Conservation (phyloP, 2,888 invertebrate species). For the Conops quadrifasciatus region DNA sequence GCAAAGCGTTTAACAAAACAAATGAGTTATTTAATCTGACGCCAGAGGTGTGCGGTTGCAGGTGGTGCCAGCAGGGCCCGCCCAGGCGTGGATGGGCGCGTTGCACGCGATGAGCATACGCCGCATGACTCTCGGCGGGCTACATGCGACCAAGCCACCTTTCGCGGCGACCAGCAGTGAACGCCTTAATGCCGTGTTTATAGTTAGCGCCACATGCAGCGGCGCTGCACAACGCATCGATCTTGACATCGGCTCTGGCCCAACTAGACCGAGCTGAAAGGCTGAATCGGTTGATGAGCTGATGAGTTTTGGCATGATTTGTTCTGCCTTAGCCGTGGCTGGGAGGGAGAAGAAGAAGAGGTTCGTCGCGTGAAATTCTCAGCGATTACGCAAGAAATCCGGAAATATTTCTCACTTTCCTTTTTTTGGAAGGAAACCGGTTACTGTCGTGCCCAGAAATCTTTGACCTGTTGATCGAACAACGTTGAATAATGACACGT, state of each 20-base stretch:
- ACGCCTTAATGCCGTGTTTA: neutral
- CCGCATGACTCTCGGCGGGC: neutral
- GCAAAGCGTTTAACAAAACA: conserved; percentile 16
- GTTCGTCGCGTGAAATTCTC: no score
- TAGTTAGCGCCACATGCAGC: neutral
- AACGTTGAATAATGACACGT: no score
- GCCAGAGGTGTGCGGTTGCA: neutral
- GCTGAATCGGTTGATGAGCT: no score
- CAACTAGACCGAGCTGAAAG: no score
- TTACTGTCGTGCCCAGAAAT: no score
- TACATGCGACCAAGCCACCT: neutral
- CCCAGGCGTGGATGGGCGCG: conserved; percentile 11
- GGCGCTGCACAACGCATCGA: neutral
- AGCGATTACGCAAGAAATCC: no score
- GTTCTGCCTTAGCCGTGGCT: no score
- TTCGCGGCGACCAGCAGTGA: neutral
- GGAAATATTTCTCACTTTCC: no score
- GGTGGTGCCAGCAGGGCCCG: neutral
- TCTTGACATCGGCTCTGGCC: neutral
- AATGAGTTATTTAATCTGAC: conserved; percentile 3
- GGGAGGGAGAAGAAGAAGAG: no score
- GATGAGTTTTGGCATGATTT: no score
- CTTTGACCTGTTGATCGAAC: no score
- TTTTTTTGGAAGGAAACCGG: no score
- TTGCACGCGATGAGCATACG: conserved; percentile 5